phyloP scores from a whole-genome alignment of 2,797 vertebrate genomes.

The Xiphorhynchus erythropygius region DNA sequence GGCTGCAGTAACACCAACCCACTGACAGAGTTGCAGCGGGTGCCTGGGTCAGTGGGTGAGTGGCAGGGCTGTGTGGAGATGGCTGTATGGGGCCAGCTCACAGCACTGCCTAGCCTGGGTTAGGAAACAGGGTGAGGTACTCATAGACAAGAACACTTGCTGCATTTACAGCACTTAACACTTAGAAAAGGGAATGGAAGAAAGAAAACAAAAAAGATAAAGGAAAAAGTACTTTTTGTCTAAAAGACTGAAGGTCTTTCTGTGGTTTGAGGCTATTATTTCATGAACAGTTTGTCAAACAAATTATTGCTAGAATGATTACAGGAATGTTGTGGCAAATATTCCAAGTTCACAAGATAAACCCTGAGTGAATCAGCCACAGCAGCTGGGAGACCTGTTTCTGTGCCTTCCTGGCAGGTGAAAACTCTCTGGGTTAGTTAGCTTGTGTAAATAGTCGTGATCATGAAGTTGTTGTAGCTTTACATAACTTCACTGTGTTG shows the following conservation, averaged over 20 bases:
- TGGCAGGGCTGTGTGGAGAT: not conserved
- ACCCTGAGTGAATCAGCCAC: fast-evolving
- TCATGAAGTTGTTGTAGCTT: not conserved
- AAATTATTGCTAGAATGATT: not conserved
- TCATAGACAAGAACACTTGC: not conserved
- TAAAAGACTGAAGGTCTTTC: not conserved
- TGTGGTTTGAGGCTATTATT: not conserved
- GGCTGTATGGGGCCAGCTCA: not conserved
- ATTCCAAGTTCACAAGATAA: not conserved
- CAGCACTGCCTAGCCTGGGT: not conserved
- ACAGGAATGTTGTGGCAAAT: not conserved
- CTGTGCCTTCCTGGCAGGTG: not conserved
- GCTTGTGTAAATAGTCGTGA: not conserved
- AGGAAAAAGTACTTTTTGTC: not conserved
- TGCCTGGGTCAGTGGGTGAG: not conserved
- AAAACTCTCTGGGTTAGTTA: not conserved
- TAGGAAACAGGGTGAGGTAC: not conserved
- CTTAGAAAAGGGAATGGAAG: no score
- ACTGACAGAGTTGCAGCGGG: not conserved
- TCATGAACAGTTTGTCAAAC: not conserved
- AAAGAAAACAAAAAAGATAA: not conserved
- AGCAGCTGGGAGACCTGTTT: not conserved
- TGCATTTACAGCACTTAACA: not conserved
- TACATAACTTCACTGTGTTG: not conserved
- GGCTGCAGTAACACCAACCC: not conserved